These are phyloP conservation scores for Oncorhynchus tshawytscha DNA, from an alignment of 2,113 vertebrate species.

Conservation along the genomic window DNA sequence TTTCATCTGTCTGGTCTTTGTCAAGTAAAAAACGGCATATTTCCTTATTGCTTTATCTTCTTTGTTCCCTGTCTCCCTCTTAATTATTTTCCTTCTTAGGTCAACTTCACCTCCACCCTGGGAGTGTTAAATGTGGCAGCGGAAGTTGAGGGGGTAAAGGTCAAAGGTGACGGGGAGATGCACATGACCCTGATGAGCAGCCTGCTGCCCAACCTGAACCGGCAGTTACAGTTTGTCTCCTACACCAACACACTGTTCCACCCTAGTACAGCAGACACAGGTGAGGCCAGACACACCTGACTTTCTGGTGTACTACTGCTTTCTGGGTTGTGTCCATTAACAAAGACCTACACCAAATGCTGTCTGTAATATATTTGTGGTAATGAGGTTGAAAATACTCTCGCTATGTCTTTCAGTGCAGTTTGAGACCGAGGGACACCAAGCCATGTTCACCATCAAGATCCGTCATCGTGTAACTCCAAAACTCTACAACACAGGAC, in stretches of 20 bases:
- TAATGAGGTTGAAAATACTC: conserved; percentile 13
- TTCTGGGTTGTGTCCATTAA: too few relatives aligned
- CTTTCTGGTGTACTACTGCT: too few relatives aligned
- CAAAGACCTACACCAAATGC: not conserved
- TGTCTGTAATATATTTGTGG: not conserved
- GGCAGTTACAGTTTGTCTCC: conserved; percentile 87
- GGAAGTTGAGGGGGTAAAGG: conserved; percentile 78
- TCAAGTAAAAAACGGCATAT: too few relatives aligned
- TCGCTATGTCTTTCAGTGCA: conserved; percentile 76
- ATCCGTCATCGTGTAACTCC: conserved; percentile 81
- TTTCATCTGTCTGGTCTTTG: not conserved
- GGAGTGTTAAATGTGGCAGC: conserved; percentile 83
- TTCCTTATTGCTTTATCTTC: not conserved
- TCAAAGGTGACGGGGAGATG: conserved; percentile 79
- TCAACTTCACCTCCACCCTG: conserved; percentile 79
- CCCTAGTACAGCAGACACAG: conserved; percentile 83
- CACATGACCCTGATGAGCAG: conserved; percentile 73
- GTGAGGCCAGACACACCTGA: conserved; percentile 56
- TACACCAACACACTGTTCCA: conserved; percentile 86
- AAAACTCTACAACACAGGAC: conserved; percentile 80
- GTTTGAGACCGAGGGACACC: conserved; percentile 82
- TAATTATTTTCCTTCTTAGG: conserved; percentile 51
- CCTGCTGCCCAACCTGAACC: conserved; percentile 79
- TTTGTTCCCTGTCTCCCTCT: not conserved
- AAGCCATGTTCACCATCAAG: conserved; percentile 80